Base-by-base conservation (phyloP, 2,797 vertebrate species). In the Ibycter americanus region DNA sequence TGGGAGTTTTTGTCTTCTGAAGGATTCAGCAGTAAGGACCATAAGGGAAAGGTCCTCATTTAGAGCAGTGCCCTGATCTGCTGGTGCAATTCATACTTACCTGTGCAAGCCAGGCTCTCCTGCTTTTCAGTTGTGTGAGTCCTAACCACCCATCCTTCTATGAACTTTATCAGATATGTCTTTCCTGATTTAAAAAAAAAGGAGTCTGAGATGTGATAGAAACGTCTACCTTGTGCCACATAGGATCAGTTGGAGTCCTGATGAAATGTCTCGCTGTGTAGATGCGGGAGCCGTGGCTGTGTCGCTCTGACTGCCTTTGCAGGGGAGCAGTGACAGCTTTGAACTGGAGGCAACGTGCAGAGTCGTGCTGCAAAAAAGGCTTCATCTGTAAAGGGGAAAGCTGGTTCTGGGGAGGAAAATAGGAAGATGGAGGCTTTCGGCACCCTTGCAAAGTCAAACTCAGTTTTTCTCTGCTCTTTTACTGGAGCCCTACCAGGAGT, bases 231-330 rank as follows among this genome's bases (percentile, higher is more conserved):
- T 22, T 4, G 51, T 44, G 67, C 56, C 49, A 3, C 0, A 34
- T 15, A 25, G 86, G 93, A 49, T 44, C 44, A 67, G 63, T 79
- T 23, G 1, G 26, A 0, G n/a, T 67, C 52, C 77, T 5, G 46
- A 1, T 11, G 2, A 11, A 8, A 0, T 1, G 34, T 19, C 66
- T n/a, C 2, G 12, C 91, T 14, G 0, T 7, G 80, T 11, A 8
- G 70, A 12, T 15, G 74, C 9, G 52, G 49, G 51, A 85, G 81
- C 83, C 0, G 5, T 12, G 51, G 18, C 66, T 4, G 8, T 3
- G 12, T 29, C 0, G 0, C 42, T 67, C 70, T 15, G 15, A 2
- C 63, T 13, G 31, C 0, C 0, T 46, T 56, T 5, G 7, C 49
- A 58, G 68, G 20, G 67, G 6, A 54, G 14, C 17, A 5, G 76